These are phyloP conservation scores for Leptinotarsa undecemlineata DNA, from an alignment of 1,140 invertebrate species.

Conservation along the genomic window DNA sequence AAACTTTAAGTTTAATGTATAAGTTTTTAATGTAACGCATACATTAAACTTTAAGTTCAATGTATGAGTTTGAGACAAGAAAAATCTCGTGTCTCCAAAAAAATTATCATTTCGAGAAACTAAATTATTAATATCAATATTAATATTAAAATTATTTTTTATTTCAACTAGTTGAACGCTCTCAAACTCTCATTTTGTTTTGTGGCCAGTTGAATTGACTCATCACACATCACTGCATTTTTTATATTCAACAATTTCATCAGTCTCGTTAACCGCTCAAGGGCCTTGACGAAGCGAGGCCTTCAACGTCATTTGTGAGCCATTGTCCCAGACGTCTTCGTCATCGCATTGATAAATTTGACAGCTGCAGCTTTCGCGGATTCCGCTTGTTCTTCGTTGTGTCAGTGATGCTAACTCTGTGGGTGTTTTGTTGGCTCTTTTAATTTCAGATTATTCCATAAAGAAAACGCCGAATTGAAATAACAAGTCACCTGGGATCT, in stretches of 20 bases:
- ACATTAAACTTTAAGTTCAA: too few species aligned
- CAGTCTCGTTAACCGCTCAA: neutral
- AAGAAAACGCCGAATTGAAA: conserved; percentile 7
- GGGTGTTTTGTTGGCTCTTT: neutral
- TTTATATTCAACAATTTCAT: neutral
- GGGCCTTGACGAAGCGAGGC: conserved; percentile 2
- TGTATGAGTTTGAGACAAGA: too few species aligned
- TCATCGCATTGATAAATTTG: conserved; percentile 5
- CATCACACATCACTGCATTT: too few species aligned
- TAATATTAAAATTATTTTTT: too few species aligned
- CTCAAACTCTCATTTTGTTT: too few species aligned
- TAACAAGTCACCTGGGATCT: conserved; percentile 1
- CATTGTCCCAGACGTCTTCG: neutral
- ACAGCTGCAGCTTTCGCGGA: neutral
- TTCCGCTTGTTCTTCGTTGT: neutral
- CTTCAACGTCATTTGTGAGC: conserved; percentile 1
- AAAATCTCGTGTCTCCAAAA: too few species aligned
- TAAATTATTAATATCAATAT: too few species aligned
- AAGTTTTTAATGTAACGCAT: too few species aligned
- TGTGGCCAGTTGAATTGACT: too few species aligned
- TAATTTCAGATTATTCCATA: conserved; percentile 1
- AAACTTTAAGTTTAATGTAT: too few species aligned
- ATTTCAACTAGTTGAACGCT: too few species aligned
- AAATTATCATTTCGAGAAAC: too few species aligned
- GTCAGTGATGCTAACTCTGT: neutral